Percentiles rank a stretch among this genome's conserved stretches.
These are phyloP conservation scores for Leptodactylus fuscus DNA, from an alignment of 2,113 vertebrate genomes.

Conservation along the genomic window DNA sequence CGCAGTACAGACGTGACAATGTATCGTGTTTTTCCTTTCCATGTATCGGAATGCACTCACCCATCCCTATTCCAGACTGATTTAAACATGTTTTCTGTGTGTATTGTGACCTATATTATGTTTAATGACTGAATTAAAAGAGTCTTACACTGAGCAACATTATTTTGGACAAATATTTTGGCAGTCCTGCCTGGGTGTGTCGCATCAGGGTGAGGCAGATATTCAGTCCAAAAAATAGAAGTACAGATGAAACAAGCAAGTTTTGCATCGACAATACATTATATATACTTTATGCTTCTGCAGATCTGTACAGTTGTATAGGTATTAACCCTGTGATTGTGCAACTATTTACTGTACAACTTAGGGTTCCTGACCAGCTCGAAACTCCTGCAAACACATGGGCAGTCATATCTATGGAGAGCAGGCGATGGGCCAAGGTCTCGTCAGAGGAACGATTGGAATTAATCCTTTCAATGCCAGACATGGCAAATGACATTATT, in stretches of 20 bases:
- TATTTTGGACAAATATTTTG: conserved; percentile 56
- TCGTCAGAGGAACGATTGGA: neutral
- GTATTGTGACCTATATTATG: conserved; percentile 53
- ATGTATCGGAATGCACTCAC: conserved; percentile 24
- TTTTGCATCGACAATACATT: neutral
- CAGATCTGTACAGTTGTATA: neutral
- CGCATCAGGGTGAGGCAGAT: conserved; percentile 57
- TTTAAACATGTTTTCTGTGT: conserved; percentile 47
- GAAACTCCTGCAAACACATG: too few species aligned
- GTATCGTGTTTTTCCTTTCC: neutral
- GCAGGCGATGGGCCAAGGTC: neutral
- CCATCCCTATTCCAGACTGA: conserved; percentile 42
- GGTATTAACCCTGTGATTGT: neutral
- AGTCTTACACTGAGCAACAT: conserved; percentile 49
- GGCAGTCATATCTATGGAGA: neutral
- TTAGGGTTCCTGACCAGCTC: neutral
- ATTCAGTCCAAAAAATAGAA: conserved; percentile 49
- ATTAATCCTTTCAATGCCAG: conserved; percentile 11
- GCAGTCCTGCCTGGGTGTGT: conserved; percentile 52
- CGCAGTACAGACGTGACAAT: neutral
- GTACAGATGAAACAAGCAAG: conserved; percentile 17
- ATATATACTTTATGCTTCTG: neutral
- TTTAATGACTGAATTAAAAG: conserved; percentile 50
- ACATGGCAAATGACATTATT: neutral
- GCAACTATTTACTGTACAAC: neutral